phyloP scores from a whole-genome alignment of 2,113 vertebrate genomes.

The Rhynchopsitta pachyrhyncha region DNA sequence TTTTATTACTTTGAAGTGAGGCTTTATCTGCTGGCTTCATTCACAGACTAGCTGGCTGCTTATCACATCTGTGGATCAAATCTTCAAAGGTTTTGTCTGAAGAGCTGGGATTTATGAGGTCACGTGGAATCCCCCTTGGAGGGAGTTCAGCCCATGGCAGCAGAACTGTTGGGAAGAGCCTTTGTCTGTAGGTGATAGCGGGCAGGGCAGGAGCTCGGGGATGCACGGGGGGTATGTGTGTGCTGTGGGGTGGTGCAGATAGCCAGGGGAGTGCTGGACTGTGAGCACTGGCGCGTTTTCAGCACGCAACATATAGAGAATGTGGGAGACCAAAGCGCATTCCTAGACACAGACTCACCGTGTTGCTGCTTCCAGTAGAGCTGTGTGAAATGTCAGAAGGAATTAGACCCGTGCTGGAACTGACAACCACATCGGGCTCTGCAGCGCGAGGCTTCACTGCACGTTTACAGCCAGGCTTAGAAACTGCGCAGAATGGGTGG shows the following conservation, averaged over 20 bases:
- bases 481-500: not conserved
- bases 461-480: not conserved
- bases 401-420: slow-evolving; percentile 58
- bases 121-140: slow-evolving; percentile 32
- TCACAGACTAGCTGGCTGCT: slow-evolving; percentile 53
- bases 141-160: not conserved
- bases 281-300: not conserved
- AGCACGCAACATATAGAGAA: not conserved
- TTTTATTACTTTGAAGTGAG: slow-evolving; percentile 53
- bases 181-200: not conserved
- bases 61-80: slow-evolving; percentile 55
- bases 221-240: not conserved
- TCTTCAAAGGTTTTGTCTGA: slow-evolving; percentile 58
- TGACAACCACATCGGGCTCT: not conserved
- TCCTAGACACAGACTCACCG: slow-evolving; percentile 80
- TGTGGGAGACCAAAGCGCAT: slow-evolving; percentile 61
- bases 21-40: slow-evolving; percentile 47
- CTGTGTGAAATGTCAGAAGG: slow-evolving; percentile 74
- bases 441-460: not conserved
- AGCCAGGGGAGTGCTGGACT: not conserved
- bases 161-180: not conserved
- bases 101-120: slow-evolving; percentile 47
- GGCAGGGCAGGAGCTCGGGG: not conserved
- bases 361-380: slow-evolving; percentile 61
- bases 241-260: not conserved